phyloP scores from a whole-genome alignment of 2,797 vertebrate genomes.

The Halcyon chelicuti region DNA sequence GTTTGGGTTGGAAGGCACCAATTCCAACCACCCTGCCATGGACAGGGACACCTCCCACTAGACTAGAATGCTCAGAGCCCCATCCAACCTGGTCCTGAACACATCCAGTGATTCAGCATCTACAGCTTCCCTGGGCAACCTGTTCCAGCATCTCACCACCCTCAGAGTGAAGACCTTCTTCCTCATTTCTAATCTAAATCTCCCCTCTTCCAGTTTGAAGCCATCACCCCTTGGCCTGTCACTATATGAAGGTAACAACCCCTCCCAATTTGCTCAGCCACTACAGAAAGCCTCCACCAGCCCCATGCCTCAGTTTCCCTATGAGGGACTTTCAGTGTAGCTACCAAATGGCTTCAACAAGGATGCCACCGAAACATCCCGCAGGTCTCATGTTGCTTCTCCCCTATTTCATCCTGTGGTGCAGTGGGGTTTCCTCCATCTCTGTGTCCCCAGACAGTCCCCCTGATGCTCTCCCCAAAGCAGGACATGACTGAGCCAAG shows the following conservation, averaged over 20 bases:
- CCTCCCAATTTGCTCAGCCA: neutral
- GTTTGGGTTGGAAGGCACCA: neutral
- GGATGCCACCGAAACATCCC: rapidly evolving
- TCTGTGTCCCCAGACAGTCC: rapidly evolving
- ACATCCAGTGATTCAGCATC: neutral
- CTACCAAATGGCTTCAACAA: neutral
- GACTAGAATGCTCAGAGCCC: neutral
- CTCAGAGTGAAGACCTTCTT: neutral
- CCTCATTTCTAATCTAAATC: neutral
- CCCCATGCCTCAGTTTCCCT: neutral
- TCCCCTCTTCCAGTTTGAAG: neutral
- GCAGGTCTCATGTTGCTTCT: rapidly evolving
- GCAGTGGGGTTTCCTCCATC: neutral
- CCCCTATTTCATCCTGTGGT: rapidly evolving
- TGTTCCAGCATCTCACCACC: neutral
- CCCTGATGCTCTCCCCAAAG: rapidly evolving
- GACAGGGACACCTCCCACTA: neutral
- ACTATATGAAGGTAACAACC: neutral
- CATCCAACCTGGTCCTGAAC: neutral
- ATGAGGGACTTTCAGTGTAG: neutral
- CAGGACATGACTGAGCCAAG: neutral
- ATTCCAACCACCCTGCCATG: neutral
- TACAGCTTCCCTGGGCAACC: neutral
- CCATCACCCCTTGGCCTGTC: neutral
- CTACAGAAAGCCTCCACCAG: neutral